Conservation (phyloP, 64 coral and sea anemone species). For the Actinia tenebrosa region DNA sequence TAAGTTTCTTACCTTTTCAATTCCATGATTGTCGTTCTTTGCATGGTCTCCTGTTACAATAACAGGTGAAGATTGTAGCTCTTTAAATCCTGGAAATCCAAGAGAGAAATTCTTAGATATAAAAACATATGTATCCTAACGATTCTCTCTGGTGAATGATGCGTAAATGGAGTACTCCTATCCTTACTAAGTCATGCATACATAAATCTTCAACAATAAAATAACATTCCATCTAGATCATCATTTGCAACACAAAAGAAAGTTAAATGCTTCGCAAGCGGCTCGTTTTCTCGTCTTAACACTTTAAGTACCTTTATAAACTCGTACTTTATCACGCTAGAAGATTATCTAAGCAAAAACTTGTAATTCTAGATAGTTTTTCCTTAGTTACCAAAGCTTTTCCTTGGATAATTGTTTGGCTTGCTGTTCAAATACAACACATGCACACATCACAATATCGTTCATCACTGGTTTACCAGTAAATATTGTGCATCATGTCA, state of each 20-base stretch:
- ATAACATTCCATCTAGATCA: background rate
- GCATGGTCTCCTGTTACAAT: slow-evolving; percentile 8
- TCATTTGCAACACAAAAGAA: background rate
- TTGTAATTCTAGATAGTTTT: background rate
- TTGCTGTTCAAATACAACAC: background rate
- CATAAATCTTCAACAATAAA: background rate
- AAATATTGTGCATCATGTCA: background rate
- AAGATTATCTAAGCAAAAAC: background rate
- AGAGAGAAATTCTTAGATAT: background rate
- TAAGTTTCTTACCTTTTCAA: slow-evolving; percentile 17
- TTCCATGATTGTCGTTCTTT: background rate
- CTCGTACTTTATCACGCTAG: background rate
- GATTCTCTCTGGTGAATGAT: background rate
- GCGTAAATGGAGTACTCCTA: background rate
- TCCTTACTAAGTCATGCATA: background rate
- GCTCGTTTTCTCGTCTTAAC: background rate
- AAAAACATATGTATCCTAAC: background rate
- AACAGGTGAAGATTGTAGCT: slow-evolving; percentile 10
- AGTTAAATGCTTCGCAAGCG: background rate
- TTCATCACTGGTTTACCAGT: background rate
- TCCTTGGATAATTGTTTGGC: background rate
- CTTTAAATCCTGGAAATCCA: slow-evolving; percentile 10
- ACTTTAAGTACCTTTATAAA: background rate
- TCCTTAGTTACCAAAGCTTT: background rate
- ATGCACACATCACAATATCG: background rate